phyloP scores from a whole-genome alignment of 2,113 vertebrate genomes.

The Sitta europaea region DNA sequence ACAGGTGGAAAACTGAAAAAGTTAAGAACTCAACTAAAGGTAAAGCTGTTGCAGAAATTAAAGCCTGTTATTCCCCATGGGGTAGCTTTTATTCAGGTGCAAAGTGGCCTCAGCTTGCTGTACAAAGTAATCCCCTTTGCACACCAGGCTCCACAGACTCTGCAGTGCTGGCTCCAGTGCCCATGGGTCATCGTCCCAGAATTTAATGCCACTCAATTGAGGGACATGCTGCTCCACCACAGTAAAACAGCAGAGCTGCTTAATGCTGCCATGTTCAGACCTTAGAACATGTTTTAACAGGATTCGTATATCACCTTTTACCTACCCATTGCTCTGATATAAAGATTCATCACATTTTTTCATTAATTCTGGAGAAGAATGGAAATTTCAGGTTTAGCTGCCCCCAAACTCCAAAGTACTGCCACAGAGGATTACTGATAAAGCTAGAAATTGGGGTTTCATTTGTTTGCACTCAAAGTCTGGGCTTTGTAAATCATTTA shows the following conservation, averaged over 20 bases:
- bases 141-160: background rate
- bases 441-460: background rate
- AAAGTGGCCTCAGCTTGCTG: background rate
- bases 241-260: background rate
- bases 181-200: background rate
- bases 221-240: background rate
- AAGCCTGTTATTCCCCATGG: background rate
- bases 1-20: background rate
- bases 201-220: background rate
- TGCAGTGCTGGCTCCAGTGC: background rate
- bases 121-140: background rate
- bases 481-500: background rate
- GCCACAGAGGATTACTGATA: background rate
- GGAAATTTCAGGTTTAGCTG: background rate
- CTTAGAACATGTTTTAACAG: conserved; percentile 1
- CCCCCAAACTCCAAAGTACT: background rate
- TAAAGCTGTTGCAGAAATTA: background rate
- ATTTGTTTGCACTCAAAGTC: background rate
- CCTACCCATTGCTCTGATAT: background rate
- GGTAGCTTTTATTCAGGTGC: background rate
- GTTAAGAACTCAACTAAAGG: background rate
- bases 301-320: background rate
- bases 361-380: background rate
- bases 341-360: background rate
- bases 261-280: conserved; percentile 15